Conservation (phyloP, 1,140 invertebrate genomes). For the Daktulosphaira vitifoliae region DNA sequence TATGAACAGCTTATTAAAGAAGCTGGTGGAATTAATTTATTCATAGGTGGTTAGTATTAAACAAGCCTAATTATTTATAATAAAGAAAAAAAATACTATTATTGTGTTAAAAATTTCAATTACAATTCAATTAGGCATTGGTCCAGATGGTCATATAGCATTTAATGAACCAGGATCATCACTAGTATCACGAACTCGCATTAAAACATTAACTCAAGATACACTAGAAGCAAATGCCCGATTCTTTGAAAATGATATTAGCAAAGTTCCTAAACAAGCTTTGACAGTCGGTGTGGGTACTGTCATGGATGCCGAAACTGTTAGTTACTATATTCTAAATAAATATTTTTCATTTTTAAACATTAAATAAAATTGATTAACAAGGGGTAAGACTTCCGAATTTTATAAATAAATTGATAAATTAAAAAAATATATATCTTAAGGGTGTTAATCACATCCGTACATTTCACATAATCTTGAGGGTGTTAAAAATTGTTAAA, state of each 20-base stretch:
- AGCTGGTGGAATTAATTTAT: constrained; percentile 90
- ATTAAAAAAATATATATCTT: too few species aligned
- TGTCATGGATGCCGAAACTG: constrained; percentile 96
- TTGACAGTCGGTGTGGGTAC: constrained; percentile 97
- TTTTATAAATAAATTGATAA: too few species aligned
- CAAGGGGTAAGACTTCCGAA: too few species aligned
- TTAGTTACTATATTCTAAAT: constrained; percentile 41
- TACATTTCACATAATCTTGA: too few species aligned
- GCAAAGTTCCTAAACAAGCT: constrained; percentile 84
- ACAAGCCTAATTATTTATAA: not conserved
- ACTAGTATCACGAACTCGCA: constrained; percentile 83
- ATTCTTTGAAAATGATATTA: constrained; percentile 92
- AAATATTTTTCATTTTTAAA: too few species aligned
- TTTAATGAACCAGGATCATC: constrained; percentile 98
- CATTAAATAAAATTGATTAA: too few species aligned
- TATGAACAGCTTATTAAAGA: constrained; percentile 82
- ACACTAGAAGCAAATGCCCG: constrained; percentile 94
- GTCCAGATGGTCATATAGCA: constrained; percentile 98
- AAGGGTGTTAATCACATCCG: too few species aligned
- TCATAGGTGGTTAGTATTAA: constrained; percentile 70
- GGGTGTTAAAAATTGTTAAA: too few species aligned
- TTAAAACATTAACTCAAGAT: constrained; percentile 93
- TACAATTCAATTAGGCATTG: constrained; percentile 60
- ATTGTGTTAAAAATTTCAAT: not conserved
- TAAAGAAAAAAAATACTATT: not conserved